phyloP scores from a whole-genome alignment of 2,888 invertebrate species.

The Hypolimnas misippus region DNA sequence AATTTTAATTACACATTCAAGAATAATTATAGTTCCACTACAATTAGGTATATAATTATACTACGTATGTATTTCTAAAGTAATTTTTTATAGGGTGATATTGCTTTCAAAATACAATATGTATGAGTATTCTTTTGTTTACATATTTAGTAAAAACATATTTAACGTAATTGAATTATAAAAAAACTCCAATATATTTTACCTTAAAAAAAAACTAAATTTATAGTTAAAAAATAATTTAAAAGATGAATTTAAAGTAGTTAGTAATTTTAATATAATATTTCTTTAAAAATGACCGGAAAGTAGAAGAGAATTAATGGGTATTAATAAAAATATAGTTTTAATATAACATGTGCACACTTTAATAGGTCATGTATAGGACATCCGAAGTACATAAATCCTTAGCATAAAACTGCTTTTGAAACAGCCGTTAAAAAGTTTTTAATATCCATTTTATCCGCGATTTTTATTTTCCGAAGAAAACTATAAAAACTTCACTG shows the following conservation, averaged over 20 bases:
- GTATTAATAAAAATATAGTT: no score
- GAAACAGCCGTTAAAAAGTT: conserved; percentile 27
- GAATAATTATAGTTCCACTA: conserved; percentile 23
- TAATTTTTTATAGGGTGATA: neutral
- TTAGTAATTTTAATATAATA: no score
- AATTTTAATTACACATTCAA: conserved; percentile 34
- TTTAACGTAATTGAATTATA: no score
- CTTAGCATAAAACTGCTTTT: conserved; percentile 14
- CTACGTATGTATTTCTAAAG: neutral
- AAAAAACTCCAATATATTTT: no score
- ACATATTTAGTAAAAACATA: no score
- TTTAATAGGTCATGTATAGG: neutral
- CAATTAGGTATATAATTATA: conserved; percentile 19
- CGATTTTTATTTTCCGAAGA: conserved; percentile 28
- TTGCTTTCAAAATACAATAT: neutral
- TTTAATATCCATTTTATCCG: conserved; percentile 31
- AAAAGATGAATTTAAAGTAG: no score
- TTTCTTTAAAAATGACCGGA: no score
- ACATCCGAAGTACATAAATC: conserved; percentile 10
- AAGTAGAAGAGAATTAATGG: no score
- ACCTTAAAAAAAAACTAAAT: no score
- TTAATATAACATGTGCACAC: no score
- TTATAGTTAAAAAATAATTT: no score
- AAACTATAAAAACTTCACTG: conserved; percentile 41
- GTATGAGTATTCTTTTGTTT: no score